phyloP scores from a whole-genome alignment of 2,797 vertebrate species.

The Karalla daura region DNA sequence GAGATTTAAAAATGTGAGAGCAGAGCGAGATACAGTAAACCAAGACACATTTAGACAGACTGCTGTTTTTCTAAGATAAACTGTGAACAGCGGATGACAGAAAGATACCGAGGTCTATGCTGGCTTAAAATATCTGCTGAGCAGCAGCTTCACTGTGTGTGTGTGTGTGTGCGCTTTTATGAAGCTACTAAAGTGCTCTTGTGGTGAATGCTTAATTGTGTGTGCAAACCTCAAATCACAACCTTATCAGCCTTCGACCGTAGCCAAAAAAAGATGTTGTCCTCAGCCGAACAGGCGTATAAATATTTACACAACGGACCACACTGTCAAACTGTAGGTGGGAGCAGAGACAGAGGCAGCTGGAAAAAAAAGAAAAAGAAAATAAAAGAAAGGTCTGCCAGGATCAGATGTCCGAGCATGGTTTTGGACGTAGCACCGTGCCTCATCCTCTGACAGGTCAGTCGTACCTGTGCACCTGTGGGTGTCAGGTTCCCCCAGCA shows the following conservation, averaged over 20 bases:
- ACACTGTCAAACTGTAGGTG: conserved; percentile 39
- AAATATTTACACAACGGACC: conserved; percentile 62
- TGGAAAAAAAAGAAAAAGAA: no score
- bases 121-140: conserved; percentile 16
- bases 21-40: conserved; percentile 20
- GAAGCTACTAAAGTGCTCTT: conserved; percentile 46
- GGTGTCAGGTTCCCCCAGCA: neutral
- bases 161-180: conserved; percentile 17
- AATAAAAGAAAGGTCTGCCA: conserved; percentile 6
- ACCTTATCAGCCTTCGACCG: conserved; percentile 58
- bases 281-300: conserved; percentile 40
- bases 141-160: conserved; percentile 6
- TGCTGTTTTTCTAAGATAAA: conserved; percentile 58
- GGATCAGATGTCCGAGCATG: conserved; percentile 28
- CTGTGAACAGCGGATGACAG: conserved; percentile 41
- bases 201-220: conserved; percentile 61
- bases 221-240: conserved; percentile 57
- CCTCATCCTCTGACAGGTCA: conserved; percentile 19
- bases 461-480: conserved; percentile 51
- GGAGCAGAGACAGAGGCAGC: conserved; percentile 11
- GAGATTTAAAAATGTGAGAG: conserved; percentile 16
- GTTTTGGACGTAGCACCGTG: conserved; percentile 41
- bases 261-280: conserved; percentile 52
- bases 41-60: conserved; percentile 15
- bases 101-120: conserved; percentile 26